A percentile compares a stretch with the other conserved stretches of the same genome.
Conservation (phyloP, 1,140 invertebrate genomes). For the Drosophila lacteicornis region DNA sequence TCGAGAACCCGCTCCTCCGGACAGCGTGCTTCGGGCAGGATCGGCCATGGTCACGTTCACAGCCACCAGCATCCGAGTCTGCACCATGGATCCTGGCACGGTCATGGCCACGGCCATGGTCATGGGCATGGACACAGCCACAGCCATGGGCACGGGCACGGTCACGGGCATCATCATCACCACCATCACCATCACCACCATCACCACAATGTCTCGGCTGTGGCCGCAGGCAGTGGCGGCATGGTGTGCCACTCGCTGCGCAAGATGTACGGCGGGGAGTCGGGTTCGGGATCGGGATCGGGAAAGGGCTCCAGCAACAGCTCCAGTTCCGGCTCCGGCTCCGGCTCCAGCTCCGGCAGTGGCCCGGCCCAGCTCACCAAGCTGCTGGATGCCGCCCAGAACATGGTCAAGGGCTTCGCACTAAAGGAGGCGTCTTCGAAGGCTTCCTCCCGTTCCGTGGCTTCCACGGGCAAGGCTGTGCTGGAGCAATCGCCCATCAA, state of each 20-base stretch:
- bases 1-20: constrained; percentile 56
- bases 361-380: constrained; percentile 61
- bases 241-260: constrained; percentile 34
- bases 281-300: constrained; percentile 20
- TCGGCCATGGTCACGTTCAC: constrained; percentile 69
- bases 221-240: constrained; percentile 54
- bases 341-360: neutral
- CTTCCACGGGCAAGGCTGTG: constrained; percentile 35
- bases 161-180: constrained; percentile 59
- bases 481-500: constrained; percentile 87
- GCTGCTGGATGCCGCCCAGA: constrained; percentile 71
- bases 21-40: constrained; percentile 37
- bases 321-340: neutral
- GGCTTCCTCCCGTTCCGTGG: neutral
- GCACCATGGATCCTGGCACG: constrained; percentile 33
- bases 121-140: constrained; percentile 51
- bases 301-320: constrained; percentile 1
- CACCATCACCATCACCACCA: constrained; percentile 61
- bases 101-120: constrained; percentile 56
- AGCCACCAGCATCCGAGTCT: constrained; percentile 76
- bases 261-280: constrained; percentile 40
- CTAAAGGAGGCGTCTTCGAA: constrained; percentile 42
- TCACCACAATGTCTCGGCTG: constrained; percentile 49
- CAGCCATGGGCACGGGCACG: constrained; percentile 44
- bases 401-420: constrained; percentile 84